Percentiles rank a stretch among this genome's conserved stretches.
Conservation (phyloP, 1,140 invertebrate species). For the Tigriopus japonicus region DNA sequence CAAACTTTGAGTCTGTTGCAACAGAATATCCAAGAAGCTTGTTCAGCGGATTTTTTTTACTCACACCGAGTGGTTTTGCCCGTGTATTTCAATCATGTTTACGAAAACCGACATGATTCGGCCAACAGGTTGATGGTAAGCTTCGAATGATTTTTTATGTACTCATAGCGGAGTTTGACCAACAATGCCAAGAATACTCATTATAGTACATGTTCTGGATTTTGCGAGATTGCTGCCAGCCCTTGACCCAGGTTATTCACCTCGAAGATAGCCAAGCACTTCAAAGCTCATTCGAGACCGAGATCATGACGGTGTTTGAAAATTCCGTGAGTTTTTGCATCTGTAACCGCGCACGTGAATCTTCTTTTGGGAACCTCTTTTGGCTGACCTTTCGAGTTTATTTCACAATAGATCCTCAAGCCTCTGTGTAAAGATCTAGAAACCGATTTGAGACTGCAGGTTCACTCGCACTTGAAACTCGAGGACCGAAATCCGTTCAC, state of each 20-base stretch:
- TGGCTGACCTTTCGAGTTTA: background rate
- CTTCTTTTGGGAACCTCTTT: too few species aligned
- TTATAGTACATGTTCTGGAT: background rate
- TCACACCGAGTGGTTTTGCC: background rate
- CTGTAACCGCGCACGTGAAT: too few species aligned
- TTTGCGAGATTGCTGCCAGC: background rate
- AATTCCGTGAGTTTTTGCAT: too few species aligned
- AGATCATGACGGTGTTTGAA: background rate
- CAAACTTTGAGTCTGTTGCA: too few species aligned
- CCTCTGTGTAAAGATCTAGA: constrained; percentile 69
- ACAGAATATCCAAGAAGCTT: too few species aligned
- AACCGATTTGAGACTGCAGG: constrained; percentile 68
- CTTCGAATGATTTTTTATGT: background rate
- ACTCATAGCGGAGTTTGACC: too few species aligned
- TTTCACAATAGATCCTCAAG: constrained; percentile 21
- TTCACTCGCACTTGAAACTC: constrained; percentile 70
- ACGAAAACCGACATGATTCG: background rate
- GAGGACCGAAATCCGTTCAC: constrained; percentile 56
- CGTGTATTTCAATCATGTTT: background rate
- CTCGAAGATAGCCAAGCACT: background rate
- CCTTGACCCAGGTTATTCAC: background rate
- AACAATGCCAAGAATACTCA: too few species aligned
- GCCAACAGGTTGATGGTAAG: background rate
- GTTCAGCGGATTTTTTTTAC: background rate
- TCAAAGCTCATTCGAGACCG: background rate